Evolutionary conservation across 2,888 invertebrate genomes (phyloP).

Genomic region (Tethea ocularis): DNA sequence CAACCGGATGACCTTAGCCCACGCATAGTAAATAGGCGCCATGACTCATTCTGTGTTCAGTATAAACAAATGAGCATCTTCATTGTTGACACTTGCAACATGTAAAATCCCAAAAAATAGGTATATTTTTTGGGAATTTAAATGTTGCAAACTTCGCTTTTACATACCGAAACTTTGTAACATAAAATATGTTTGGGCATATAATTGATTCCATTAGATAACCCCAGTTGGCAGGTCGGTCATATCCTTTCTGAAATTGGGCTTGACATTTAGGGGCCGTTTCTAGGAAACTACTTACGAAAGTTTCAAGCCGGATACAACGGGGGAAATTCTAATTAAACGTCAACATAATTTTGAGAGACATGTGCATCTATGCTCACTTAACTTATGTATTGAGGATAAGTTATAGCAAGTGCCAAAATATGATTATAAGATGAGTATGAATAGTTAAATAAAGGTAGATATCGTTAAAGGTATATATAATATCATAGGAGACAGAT

Average conservation of each 20-base stretch:
- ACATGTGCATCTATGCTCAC: background rate
- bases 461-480: too few species aligned
- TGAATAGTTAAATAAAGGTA: too few species aligned
- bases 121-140: background rate
- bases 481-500: too few species aligned
- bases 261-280: background rate
- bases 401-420: background rate
- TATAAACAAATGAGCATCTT: slow-evolving; percentile 7
- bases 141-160: background rate
- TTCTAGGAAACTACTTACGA: background rate
- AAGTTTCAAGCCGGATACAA: background rate
- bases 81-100: background rate
- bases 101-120: too few species aligned
- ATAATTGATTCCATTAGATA: slow-evolving; percentile 7
- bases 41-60: slow-evolving; percentile 6
- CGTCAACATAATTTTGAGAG: background rate
- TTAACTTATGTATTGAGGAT: background rate
- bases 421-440: background rate
- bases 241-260: background rate
- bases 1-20: slow-evolving; percentile 38
- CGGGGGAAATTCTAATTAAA: slow-evolving; percentile 1
- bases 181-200: background rate
- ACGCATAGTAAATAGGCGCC: slow-evolving; percentile 32
- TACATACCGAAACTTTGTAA: background rate
- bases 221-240: background rate